Evolutionary conservation across 2,888 invertebrate genomes (phyloP), one percentile per base, ranked within the genome.

Genomic region (Athripsodes cinereus): DNA sequence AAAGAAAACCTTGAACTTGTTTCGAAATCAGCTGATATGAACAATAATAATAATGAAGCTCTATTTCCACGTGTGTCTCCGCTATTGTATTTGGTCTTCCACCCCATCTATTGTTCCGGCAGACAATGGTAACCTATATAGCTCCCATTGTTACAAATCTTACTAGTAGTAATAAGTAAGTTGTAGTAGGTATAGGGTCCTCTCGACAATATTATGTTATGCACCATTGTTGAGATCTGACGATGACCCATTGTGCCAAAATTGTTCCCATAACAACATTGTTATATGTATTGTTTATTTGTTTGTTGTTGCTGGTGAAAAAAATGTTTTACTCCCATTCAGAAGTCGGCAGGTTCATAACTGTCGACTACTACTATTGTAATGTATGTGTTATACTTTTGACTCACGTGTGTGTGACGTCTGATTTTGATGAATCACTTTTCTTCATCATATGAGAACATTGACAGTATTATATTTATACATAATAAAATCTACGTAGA

Each of bases 241-340:
- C 13, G 48, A 48, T 48, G 48, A 48, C 48, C 48, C 48, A 48
- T 48, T 48, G 48, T 20, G 21, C 48, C 48, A 19, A 48, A 48
- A 48, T 40, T 48, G 48, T 48, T 48, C 48, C 48, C 48, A 44
- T 44, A n/a, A 44, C 44, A 40, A 16, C 40, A 40, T n/a, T n/a
- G n/a, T n/a, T n/a, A n/a, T n/a, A n/a, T n/a, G n/a, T n/a, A n/a
- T 40, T 40, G 40, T 40, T 40, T 40, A 13, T 40, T 13, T 40
- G 40, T 40, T n/a, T 40, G 40, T 40, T 13, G 40, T n/a, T 31
- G 16, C 5, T 26, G 26, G 26, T 26, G 26, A 40, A 40, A 16
- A 40, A 40, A 40, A 40, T n/a, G n/a, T n/a, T n/a, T 40, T n/a
- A 40, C 40, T 40, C 2, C 40, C 40, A 40, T 40, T 40, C 40